Evolutionary conservation across 2,888 invertebrate genomes (phyloP).

Genomic region (Lithophane socia): DNA sequence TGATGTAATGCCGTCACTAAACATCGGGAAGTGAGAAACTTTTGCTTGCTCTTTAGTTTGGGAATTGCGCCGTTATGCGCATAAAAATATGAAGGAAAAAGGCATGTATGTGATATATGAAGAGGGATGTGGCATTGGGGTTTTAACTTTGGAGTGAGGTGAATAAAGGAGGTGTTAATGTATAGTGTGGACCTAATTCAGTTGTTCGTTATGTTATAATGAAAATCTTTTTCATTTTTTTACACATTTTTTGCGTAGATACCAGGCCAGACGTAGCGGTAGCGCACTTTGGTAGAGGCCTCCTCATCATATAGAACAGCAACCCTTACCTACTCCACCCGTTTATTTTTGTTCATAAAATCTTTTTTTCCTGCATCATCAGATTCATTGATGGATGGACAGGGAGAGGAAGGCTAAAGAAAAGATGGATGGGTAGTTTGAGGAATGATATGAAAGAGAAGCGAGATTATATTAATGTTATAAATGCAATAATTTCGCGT

Average conservation of each 20-base stretch:
- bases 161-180: neutral
- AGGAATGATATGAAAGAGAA: too few relatives aligned
- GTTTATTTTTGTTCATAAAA: too few relatives aligned
- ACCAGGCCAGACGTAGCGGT: too few relatives aligned
- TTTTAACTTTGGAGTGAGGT: conserved; percentile 23
- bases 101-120: conserved; percentile 41
- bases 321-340: too few relatives aligned
- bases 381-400: too few relatives aligned
- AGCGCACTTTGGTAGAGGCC: neutral
- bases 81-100: conserved; percentile 62
- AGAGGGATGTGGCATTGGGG: conserved; percentile 33
- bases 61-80: conserved; percentile 50
- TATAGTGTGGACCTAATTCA: neutral
- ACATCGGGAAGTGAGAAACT: conserved; percentile 60
- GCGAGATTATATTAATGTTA: too few relatives aligned
- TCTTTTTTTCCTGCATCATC: too few relatives aligned
- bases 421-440: too few relatives aligned
- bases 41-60: conserved; percentile 50
- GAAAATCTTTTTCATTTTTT: neutral
- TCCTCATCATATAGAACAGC: too few relatives aligned
- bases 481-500: neutral
- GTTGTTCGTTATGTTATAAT: neutral
- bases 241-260: neutral
- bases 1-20: conserved; percentile 69
- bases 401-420: too few relatives aligned